Conservation (phyloP, 2,888 invertebrate genomes). For the Nephrotoma guestfalica region DNA sequence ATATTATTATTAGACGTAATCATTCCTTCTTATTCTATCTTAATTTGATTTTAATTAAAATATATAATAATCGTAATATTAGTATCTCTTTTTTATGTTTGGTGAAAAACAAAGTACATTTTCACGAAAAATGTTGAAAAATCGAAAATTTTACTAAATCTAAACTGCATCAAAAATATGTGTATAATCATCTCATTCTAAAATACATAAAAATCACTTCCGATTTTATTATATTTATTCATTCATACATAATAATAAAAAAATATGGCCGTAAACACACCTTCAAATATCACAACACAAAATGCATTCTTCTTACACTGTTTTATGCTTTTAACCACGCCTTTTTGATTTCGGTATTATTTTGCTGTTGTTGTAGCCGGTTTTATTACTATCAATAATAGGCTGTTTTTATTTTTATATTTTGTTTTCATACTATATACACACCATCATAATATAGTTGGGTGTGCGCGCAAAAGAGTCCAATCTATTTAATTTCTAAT, state of each 20-base stretch:
- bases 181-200: neutral
- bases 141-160: neutral
- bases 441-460: neutral
- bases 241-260: neutral
- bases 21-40: neutral
- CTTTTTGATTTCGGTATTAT: neutral
- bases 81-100: neutral
- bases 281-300: conserved; percentile 1
- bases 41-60: neutral
- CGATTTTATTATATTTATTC: neutral
- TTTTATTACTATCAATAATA: neutral
- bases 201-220: conserved; percentile 1
- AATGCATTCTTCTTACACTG: conserved; percentile 1
- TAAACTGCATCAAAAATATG: neutral
- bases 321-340: neutral
- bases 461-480: neutral
- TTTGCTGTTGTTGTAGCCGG: conserved; percentile 1
- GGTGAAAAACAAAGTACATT: neutral
- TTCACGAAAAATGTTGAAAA: neutral
- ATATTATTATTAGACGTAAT: neutral
- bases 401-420: neutral
- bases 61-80: neutral
- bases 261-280: conserved; percentile 6
- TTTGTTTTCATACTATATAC: neutral
- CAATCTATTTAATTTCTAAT: neutral